phyloP scores from a whole-genome alignment of 1,140 invertebrate genomes.

The Macrostomum lignano region DNA sequence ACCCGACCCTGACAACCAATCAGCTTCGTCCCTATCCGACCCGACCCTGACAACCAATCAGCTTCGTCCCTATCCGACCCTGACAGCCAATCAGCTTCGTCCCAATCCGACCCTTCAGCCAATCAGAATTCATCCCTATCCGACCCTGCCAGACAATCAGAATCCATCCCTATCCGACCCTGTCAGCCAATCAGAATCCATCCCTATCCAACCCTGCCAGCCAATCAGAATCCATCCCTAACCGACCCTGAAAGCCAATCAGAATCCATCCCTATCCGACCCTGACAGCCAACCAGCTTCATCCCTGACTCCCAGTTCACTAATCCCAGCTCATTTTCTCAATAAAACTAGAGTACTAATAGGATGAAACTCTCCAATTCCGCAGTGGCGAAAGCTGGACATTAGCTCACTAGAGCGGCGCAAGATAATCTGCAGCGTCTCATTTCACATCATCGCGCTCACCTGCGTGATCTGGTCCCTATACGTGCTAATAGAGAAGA shows the following conservation, averaged over 20 bases:
- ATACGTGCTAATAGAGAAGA: slow-evolving; percentile 71
- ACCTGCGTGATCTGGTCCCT: slow-evolving; percentile 82
- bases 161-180: too few relatives aligned
- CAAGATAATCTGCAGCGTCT: slow-evolving; percentile 58
- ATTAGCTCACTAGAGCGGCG: slow-evolving; percentile 65
- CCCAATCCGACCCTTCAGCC: too few relatives aligned
- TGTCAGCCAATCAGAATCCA: too few relatives aligned
- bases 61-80: too few relatives aligned
- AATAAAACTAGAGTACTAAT: too few relatives aligned
- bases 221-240: neutral
- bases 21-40: too few relatives aligned
- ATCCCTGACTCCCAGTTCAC: neutral
- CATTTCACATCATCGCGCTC: slow-evolving; percentile 70
- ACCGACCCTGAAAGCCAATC: neutral
- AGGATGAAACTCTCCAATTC: slow-evolving; percentile 10
- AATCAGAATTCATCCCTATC: too few relatives aligned
- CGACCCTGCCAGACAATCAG: too few relatives aligned
- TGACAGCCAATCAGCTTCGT: too few relatives aligned
- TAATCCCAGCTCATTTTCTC: neutral
- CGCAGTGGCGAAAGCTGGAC: slow-evolving; percentile 63
- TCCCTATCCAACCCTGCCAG: too few relatives aligned
- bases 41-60: too few relatives aligned
- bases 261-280: neutral
- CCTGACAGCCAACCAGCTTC: neutral
- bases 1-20: too few relatives aligned